Evolutionary conservation across 2,113 vertebrate species (phyloP).

Genomic region (Synodontis membranacea): DNA sequence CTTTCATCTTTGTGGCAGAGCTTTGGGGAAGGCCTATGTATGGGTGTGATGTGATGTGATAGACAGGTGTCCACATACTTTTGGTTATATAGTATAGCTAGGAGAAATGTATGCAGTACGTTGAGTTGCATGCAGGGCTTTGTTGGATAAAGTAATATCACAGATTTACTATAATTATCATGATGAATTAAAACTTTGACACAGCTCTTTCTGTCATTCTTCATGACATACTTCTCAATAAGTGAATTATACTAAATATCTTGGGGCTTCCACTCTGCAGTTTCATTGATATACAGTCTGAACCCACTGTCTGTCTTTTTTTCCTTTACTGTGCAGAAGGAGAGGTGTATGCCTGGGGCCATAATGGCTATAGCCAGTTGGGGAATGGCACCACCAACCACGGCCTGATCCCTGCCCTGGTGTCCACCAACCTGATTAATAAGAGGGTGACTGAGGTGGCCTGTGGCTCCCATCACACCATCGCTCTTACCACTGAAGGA

Average conservation of each 20-base stretch:
- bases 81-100: background rate
- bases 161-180: background rate
- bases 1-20: background rate
- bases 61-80: background rate
- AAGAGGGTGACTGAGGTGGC: conserved; percentile 92
- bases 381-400: conserved; percentile 94
- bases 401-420: conserved; percentile 83
- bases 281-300: background rate
- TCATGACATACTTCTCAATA: background rate
- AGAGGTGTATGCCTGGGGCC: conserved; percentile 96
- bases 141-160: background rate
- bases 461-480: conserved; percentile 96
- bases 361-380: conserved; percentile 95
- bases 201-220: background rate
- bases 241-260: background rate
- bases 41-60: background rate
- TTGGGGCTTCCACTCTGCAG: background rate
- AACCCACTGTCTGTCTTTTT: background rate
- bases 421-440: conserved; percentile 91
- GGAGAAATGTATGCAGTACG: background rate
- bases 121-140: background rate
- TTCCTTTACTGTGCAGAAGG: conserved; percentile 77
- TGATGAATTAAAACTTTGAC: background rate
- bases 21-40: background rate
- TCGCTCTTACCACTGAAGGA: conserved; percentile 90